Base-by-base conservation (phyloP, 2,797 vertebrate genomes). In the Tachyglossus aculeatus region DNA sequence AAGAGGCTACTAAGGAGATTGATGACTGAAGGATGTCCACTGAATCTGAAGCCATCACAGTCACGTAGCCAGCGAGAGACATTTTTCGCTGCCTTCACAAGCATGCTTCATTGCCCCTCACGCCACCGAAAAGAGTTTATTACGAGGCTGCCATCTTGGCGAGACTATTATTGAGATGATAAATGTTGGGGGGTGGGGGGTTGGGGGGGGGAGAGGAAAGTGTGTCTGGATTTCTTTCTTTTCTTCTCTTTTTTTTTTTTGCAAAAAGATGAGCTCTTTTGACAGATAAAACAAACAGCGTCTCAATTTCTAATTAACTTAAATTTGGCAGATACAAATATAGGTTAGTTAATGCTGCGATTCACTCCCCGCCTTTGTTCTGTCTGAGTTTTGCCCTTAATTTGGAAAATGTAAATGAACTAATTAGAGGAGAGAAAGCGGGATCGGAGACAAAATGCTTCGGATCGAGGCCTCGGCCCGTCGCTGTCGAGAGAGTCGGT, bases 41-140 rank as follows among this genome's bases (percentile, higher is more conserved):
- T 93, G 93, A 94, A 94, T 94, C 95, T 94, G 94, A 88, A 93
- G 91, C 95, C 95, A 91, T 95, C 95, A 95, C 94, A 97, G 95
- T 94, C 96, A 95, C 91, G 93, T 96, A 95, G 94, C 95, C 95
- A 95, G 94, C 96, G 95, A 95, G 95, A 97, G 96, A 94, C 86
- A 88, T 94, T 90, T 93, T 94, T 94, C 79, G 90, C 92, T 92
- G 93, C 93, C 93, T 94, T 96, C 95, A 95, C 94, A 95, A 95
- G 96, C 94, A 94, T 97, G 97, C 97, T 94, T 97, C 97, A 98
- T 99, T 98, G 98, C 96, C 96, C 95, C 96, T 96, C 96, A 96
- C 95, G 97, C 95, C 95, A 95, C 93, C 93, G 95, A 95, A 95
- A 94, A 96, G 95, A 94, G 94, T 97, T 96, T 97, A 97, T 98